These are phyloP conservation scores for Lamprologus callipterus DNA, from an alignment of 2,113 vertebrate species.

Conservation along the genomic window DNA sequence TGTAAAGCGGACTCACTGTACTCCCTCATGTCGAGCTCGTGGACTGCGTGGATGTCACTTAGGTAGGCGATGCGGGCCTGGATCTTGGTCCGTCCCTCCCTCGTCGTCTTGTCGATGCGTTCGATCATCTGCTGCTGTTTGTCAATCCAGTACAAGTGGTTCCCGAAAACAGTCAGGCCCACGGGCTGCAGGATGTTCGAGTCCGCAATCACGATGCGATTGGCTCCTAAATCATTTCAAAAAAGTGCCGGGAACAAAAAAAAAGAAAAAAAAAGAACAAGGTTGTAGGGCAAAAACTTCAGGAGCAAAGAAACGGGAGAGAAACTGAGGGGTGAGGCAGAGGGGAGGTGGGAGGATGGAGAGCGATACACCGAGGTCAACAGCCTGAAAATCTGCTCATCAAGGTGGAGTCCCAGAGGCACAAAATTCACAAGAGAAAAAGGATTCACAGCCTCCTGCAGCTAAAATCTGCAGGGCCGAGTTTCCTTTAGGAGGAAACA, in stretches of 20 bases:
- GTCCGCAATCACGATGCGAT: constrained; percentile 90
- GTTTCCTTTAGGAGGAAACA: background rate
- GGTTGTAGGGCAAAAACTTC: constrained; percentile 27
- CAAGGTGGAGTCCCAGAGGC: background rate
- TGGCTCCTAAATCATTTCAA: constrained; percentile 74
- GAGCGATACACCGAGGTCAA: background rate
- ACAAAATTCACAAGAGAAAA: background rate
- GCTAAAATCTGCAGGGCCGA: background rate
- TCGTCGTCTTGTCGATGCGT: constrained; percentile 88
- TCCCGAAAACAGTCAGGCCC: constrained; percentile 89
- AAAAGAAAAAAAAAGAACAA: background rate
- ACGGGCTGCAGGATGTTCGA: constrained; percentile 96
- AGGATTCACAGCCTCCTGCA: background rate
- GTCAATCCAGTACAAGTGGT: constrained; percentile 97
- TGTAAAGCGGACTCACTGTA: constrained; percentile 78
- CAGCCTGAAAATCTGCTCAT: background rate
- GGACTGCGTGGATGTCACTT: constrained; percentile 95
- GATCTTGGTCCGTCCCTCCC: constrained; percentile 91
- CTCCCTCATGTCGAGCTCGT: constrained; percentile 85
- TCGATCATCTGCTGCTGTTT: constrained; percentile 98
- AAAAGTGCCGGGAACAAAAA: background rate
- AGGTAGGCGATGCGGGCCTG: constrained; percentile 91
- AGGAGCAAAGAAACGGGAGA: constrained; percentile 40
- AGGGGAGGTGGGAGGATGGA: background rate
- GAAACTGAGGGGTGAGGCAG: constrained; percentile 20